Conservation (phyloP, 2,113 vertebrate genomes). For the Eretmochelys imbricata region DNA sequence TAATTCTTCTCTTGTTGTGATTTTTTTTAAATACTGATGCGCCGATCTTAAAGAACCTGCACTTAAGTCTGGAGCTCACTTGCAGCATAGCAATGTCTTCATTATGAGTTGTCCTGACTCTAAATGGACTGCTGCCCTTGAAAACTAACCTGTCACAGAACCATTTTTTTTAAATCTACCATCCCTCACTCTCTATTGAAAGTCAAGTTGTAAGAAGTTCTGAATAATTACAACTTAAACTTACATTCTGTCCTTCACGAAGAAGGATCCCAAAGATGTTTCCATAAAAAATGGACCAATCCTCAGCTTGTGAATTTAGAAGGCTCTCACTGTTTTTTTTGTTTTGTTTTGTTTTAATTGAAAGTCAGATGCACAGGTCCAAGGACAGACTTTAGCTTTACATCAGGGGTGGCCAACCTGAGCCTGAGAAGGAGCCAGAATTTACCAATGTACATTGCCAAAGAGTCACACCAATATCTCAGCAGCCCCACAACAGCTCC, state of each 20-base stretch:
- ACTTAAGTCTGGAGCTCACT: not conserved
- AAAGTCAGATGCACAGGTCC: not conserved
- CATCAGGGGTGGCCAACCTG: too few species aligned
- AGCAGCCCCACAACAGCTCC: too few species aligned
- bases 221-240: not conserved
- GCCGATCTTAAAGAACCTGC: not conserved
- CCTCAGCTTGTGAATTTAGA: not conserved
- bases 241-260: not conserved
- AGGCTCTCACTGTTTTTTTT: fast-evolving
- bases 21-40: slow-evolving; percentile 7
- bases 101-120: not conserved
- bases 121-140: not conserved
- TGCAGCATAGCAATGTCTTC: not conserved
- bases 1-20: slow-evolving; percentile 14
- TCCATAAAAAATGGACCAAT: not conserved
- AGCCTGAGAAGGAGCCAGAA: too few species aligned
- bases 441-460: too few species aligned
- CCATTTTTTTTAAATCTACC: not conserved
- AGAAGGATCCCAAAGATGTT: not conserved
- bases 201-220: not conserved
- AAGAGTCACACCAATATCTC: too few species aligned
- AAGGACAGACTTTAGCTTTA: not conserved
- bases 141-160: not conserved
- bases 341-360: not conserved
- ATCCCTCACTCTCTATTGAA: not conserved